Evolutionary conservation across 2,888 invertebrate genomes (phyloP).

Genomic region (Spodoptera picta): DNA sequence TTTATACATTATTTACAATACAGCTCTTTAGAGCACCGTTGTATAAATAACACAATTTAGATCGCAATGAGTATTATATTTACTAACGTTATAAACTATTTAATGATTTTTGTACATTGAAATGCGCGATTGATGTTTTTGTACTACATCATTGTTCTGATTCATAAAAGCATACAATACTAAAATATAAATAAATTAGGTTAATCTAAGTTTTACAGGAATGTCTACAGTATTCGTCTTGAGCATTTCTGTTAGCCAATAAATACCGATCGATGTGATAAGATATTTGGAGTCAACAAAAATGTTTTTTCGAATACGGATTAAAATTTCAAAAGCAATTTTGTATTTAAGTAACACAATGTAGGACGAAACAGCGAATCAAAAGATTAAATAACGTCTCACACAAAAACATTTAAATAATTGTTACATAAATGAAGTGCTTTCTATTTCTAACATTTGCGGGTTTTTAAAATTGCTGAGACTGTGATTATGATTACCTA

Average conservation of each 20-base stretch:
- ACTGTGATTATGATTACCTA: too few relatives aligned
- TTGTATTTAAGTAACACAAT: slow-evolving; percentile 23
- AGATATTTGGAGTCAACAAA: slow-evolving; percentile 21
- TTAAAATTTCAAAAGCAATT: slow-evolving; percentile 20
- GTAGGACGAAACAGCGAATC: slow-evolving; percentile 42
- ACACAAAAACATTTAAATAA: slow-evolving; percentile 2
- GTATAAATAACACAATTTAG: slow-evolving; percentile 62
- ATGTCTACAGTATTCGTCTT: slow-evolving; percentile 15
- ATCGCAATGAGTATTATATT: slow-evolving; percentile 67
- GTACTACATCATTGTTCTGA: slow-evolving; percentile 65
- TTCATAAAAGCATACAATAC: slow-evolving; percentile 51
- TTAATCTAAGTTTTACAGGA: slow-evolving; percentile 30
- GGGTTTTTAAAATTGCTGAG: background rate
- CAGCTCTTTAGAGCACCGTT: slow-evolving; percentile 57
- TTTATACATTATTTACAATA: slow-evolving; percentile 82
- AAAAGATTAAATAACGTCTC: slow-evolving; percentile 20
- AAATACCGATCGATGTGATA: background rate
- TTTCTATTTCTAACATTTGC: background rate
- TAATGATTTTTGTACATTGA: slow-evolving; percentile 68
- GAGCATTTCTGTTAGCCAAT: slow-evolving; percentile 21
- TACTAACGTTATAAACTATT: slow-evolving; percentile 39
- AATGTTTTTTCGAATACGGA: slow-evolving; percentile 20
- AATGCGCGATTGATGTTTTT: slow-evolving; percentile 66
- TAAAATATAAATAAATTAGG: slow-evolving; percentile 56
- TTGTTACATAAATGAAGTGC: slow-evolving; percentile 25